These are phyloP conservation scores for Mobula hypostoma DNA, from an alignment of 2,113 vertebrate genomes.

Conservation along the genomic window DNA sequence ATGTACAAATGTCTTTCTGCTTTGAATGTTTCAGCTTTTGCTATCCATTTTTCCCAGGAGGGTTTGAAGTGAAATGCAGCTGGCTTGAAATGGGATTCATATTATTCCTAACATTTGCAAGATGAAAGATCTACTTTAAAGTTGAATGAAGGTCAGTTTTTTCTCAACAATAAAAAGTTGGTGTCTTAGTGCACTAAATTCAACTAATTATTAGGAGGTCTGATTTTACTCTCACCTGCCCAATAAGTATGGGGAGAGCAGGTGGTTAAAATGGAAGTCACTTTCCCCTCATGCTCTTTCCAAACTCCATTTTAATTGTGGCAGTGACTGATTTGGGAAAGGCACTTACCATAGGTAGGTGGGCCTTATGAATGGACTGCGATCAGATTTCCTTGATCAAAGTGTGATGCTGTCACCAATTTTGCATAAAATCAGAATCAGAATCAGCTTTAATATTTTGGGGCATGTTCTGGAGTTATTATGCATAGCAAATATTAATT, in stretches of 20 bases:
- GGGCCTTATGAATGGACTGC: background rate
- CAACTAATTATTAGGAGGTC: background rate
- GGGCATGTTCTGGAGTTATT: too few relatives aligned
- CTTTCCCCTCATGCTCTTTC: background rate
- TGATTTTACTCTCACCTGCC: background rate
- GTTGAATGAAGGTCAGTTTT: background rate
- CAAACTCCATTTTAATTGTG: background rate
- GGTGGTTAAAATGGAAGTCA: background rate
- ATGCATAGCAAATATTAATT: too few relatives aligned
- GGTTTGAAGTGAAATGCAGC: conserved; percentile 26
- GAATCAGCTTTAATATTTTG: too few relatives aligned
- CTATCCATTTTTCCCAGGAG: background rate
- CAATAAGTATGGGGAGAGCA: background rate
- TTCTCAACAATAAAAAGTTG: background rate
- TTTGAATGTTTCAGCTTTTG: conserved; percentile 40
- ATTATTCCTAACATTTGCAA: conserved; percentile 23
- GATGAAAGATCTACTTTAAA: conserved; percentile 8
- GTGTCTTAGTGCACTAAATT: background rate
- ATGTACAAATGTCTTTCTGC: conserved; percentile 28
- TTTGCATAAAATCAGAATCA: background rate
- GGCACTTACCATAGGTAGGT: background rate
- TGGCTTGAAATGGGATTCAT: conserved; percentile 22
- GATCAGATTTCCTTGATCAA: background rate
- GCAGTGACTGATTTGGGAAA: background rate
- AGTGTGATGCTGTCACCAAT: background rate